Evolutionary conservation across 1,140 invertebrate genomes (phyloP).

Genomic region (Pseudomyrmex sp.): DNA sequence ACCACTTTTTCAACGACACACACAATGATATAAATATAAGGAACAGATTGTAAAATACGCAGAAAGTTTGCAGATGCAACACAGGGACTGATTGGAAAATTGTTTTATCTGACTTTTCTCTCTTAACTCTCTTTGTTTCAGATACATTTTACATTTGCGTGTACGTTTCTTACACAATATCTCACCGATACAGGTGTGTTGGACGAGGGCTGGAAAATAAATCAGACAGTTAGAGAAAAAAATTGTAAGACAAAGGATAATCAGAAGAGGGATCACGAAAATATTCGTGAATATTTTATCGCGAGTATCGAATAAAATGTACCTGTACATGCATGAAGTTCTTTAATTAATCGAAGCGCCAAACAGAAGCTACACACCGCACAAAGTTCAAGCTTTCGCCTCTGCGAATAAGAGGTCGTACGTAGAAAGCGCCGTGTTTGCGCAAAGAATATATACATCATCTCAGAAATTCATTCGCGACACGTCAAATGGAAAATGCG

Average conservation of each 20-base stretch:
- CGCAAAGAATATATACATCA: background rate
- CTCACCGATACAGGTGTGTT: too few relatives aligned
- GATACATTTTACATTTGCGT: background rate
- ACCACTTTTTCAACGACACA: background rate
- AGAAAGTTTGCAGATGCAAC: background rate
- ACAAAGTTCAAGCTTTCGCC: constrained; percentile 4
- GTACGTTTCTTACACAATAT: too few relatives aligned
- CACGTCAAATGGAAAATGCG: background rate
- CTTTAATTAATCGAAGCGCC: too few relatives aligned
- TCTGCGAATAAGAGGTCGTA: constrained; percentile 9
- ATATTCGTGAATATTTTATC: too few relatives aligned
- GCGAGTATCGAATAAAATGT: too few relatives aligned
- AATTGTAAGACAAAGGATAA: too few relatives aligned
- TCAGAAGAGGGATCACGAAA: too few relatives aligned
- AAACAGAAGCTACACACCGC: too few relatives aligned
- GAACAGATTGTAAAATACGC: constrained; percentile 11
- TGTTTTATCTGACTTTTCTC: background rate
- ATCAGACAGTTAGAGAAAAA: too few relatives aligned
- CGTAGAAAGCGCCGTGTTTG: constrained; percentile 10
- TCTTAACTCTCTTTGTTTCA: constrained; percentile 1
- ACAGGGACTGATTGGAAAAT: background rate
- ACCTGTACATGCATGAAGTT: too few relatives aligned
- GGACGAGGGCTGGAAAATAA: too few relatives aligned
- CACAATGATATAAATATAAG: background rate
- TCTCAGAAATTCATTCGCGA: background rate